A percentile compares a stretch with the other conserved stretches of the same genome.
Evolutionary conservation across 1,140 invertebrate genomes (phyloP).

Genomic region (Caerostris darwini): DNA sequence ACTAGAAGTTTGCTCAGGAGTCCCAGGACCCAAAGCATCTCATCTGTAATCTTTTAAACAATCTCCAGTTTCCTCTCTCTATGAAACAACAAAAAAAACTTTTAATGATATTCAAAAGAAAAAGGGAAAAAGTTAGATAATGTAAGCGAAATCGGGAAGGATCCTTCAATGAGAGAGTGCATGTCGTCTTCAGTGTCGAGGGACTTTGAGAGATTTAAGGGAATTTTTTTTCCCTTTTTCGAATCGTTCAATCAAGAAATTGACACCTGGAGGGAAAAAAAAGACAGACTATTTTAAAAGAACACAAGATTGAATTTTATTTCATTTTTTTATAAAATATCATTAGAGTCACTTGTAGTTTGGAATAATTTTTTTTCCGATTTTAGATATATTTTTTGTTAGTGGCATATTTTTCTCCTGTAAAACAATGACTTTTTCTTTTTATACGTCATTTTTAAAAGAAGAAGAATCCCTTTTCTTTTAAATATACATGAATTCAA

Average conservation of each 20-base stretch:
- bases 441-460: too few species aligned
- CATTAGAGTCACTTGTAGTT: not conserved
- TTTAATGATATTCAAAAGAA: not conserved
- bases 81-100: not conserved
- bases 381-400: not conserved
- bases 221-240: not conserved
- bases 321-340: not conserved
- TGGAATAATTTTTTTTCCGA: not conserved
- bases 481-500: too few species aligned
- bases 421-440: too few species aligned
- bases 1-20: not conserved
- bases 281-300: not conserved
- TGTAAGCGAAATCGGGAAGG: not conserved
- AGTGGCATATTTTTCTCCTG: not conserved
- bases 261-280: not conserved
- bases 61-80: not conserved
- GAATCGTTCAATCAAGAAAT: constrained; percentile 39
- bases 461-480: too few species aligned
- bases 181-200: not conserved
- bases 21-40: not conserved
- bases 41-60: not conserved
- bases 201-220: not conserved
- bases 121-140: not conserved
- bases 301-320: not conserved
- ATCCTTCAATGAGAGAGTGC: not conserved